Conservation (phyloP, 2,888 invertebrate genomes). For the Pollenia angustigena region DNA sequence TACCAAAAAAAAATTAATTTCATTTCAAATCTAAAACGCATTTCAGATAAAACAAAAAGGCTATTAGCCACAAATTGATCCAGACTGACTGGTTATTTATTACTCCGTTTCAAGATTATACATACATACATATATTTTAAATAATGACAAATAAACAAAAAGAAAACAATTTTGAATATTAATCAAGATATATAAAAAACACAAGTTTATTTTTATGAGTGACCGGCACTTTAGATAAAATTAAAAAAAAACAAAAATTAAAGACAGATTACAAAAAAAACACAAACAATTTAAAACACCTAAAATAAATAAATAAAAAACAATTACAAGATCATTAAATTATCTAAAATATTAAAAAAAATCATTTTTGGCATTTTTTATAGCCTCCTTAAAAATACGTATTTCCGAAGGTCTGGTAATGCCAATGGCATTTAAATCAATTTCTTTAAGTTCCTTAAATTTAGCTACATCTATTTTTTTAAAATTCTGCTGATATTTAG, state of each 20-base stretch:
- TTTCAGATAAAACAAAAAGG: slow-evolving; percentile 20
- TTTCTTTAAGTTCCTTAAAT: slow-evolving; percentile 54
- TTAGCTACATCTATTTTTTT: slow-evolving; percentile 51
- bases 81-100: slow-evolving; percentile 32
- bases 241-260: neutral
- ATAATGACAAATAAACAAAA: neutral
- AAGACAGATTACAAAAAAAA: slow-evolving; percentile 15
- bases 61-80: slow-evolving; percentile 35
- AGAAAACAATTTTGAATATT: slow-evolving; percentile 41
- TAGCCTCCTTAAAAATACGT: slow-evolving; percentile 42
- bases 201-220: slow-evolving; percentile 47
- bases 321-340: neutral
- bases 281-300: slow-evolving; percentile 10
- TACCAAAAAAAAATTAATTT: neutral
- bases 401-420: slow-evolving; percentile 58
- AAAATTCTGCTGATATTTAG: slow-evolving; percentile 52
- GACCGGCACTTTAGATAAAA: slow-evolving; percentile 21
- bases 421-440: slow-evolving; percentile 67
- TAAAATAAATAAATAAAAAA: neutral
- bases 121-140: no score
- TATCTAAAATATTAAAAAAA: neutral
- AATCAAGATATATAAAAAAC: slow-evolving; percentile 38
- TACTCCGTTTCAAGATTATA: no score
- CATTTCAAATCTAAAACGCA: slow-evolving; percentile 53
- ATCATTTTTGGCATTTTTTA: slow-evolving; percentile 35